phyloP scores from a whole-genome alignment of 2,113 vertebrate genomes.

The Poeciliopsis turrubarensis region DNA sequence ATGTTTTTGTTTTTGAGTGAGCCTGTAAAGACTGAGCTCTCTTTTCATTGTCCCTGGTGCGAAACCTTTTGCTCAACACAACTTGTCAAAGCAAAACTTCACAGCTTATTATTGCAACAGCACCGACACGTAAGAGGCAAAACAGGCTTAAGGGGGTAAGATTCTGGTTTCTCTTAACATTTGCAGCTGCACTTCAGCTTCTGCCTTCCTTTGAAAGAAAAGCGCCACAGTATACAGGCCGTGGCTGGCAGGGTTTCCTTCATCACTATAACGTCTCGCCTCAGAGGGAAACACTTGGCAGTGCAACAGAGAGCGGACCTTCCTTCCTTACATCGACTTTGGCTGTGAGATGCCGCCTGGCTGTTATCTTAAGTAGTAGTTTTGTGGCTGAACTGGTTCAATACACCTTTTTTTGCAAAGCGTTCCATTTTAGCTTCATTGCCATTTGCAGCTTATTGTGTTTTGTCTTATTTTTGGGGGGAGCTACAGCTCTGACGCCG shows the following conservation, averaged over 20 bases:
- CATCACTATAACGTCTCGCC: constrained; percentile 51
- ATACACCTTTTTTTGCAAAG: neutral
- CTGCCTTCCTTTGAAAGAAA: neutral
- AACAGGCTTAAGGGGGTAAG: neutral
- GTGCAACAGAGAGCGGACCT: constrained; percentile 43
- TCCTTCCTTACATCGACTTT: constrained; percentile 38
- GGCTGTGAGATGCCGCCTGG: constrained; percentile 3
- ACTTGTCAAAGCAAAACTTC: neutral
- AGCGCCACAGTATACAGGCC: constrained; percentile 16
- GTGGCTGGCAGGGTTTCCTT: constrained; percentile 37
- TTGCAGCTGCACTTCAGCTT: too few species aligned
- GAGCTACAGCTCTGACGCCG: too few species aligned
- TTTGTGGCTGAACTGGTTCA: constrained; percentile 22
- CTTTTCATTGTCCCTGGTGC: neutral
- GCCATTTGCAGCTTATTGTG: too few species aligned
- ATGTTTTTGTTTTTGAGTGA: neutral
- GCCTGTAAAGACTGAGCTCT: neutral
- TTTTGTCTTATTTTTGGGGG: too few species aligned
- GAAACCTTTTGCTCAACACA: neutral
- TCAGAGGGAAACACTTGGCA: constrained; percentile 56
- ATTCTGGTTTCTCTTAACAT: neutral
- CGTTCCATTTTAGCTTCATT: neutral
- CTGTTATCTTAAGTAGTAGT: constrained; percentile 29
- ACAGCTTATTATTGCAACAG: neutral
- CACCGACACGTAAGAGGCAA: neutral